Evolutionary conservation across 1,140 invertebrate genomes (phyloP).

Genomic region (Neodiprion virginianus): DNA sequence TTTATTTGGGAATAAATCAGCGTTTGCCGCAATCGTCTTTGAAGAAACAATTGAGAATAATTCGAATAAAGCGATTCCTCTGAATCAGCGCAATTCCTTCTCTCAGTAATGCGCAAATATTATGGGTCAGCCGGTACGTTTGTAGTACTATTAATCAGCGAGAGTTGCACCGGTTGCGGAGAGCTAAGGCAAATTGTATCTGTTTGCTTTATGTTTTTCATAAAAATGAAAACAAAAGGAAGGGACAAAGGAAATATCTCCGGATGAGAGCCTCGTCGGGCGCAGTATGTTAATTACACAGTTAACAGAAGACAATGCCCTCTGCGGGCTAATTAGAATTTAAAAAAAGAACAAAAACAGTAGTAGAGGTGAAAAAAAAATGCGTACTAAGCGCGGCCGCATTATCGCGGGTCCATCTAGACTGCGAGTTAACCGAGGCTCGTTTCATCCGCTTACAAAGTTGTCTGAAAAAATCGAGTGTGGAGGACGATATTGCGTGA

Average conservation of each 20-base stretch:
- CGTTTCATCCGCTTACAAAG: neutral
- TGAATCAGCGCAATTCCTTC: neutral
- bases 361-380: neutral
- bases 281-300: slow-evolving; percentile 16
- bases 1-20: too few species aligned
- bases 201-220: slow-evolving; percentile 6
- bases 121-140: too few species aligned
- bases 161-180: too few species aligned
- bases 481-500: neutral
- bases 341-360: neutral
- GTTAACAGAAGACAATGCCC: slow-evolving; percentile 15
- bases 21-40: too few species aligned
- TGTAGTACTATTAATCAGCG: too few species aligned
- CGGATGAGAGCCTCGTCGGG: slow-evolving; percentile 10
- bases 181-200: neutral
- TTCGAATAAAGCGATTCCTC: neutral
- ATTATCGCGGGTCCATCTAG: slow-evolving; percentile 15
- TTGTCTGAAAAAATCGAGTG: neutral
- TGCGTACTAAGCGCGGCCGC: neutral
- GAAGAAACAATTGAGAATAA: too few species aligned
- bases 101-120: too few species aligned
- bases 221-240: slow-evolving; percentile 3
- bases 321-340: slow-evolving; percentile 13
- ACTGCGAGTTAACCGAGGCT: neutral
- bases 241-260: slow-evolving; percentile 10